phyloP scores from a whole-genome alignment of 2,888 invertebrate species.

The Ametastegia equiseti region DNA sequence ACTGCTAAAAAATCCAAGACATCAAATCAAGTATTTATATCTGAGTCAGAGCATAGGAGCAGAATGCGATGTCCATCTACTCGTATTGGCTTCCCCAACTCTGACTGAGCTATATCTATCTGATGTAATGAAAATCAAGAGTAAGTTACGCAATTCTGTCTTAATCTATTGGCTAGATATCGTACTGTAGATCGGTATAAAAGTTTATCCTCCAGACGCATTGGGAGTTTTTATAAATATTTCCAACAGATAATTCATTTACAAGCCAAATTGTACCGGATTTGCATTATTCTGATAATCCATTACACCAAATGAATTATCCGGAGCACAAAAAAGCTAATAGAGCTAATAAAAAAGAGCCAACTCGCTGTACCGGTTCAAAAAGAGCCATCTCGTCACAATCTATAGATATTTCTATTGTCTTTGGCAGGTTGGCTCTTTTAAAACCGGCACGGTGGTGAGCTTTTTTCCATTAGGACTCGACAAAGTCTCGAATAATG shows the following conservation, averaged over 20 bases:
- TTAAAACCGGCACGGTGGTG: too few species aligned
- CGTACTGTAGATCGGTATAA: not conserved
- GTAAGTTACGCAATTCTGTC: not conserved
- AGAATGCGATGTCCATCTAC: not conserved
- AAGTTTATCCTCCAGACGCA: not conserved
- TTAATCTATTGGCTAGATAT: not conserved
- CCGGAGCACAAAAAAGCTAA: too few species aligned
- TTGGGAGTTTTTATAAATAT: not conserved
- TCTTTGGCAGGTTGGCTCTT: too few species aligned
- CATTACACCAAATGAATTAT: not conserved
- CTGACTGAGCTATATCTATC: slow-evolving; percentile 9
- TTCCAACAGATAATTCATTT: not conserved
- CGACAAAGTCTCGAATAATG: not conserved
- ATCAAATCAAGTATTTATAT: slow-evolving; percentile 19
- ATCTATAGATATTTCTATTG: too few species aligned
- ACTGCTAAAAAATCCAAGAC: slow-evolving; percentile 12
- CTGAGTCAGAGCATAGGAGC: not conserved
- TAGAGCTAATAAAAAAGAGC: too few species aligned
- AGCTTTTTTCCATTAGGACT: too few species aligned
- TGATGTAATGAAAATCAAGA: not conserved
- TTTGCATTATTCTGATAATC: not conserved
- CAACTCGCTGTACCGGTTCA: too few species aligned
- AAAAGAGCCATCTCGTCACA: too few species aligned
- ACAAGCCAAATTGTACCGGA: not conserved
- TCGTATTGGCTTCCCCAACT: not conserved